Base-by-base conservation (phyloP, 2,797 vertebrate genomes). In the Centropyge bicolor region DNA sequence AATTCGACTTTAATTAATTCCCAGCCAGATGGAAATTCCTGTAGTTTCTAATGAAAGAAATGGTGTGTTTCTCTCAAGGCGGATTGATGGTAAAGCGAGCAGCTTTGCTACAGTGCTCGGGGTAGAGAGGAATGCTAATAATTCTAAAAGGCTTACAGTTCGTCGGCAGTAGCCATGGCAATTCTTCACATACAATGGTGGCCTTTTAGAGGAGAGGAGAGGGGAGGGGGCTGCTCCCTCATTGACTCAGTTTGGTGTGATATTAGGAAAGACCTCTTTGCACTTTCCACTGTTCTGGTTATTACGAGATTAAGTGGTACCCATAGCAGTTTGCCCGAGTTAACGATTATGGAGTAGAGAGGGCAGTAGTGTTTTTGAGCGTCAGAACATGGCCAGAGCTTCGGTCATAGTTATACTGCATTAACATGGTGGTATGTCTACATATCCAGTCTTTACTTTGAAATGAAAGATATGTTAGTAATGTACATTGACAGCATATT, bases 1-100 rank as follows among this genome's bases (percentile, higher is more conserved):
- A 96, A 96, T 95, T 94, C 94, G 65, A 93, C 93, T 96, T 95
- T 96, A 96, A 96, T 96, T 94, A 95, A 95, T 94, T 94, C 91
- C 88, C 85, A 74, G 91, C 91, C 90, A 86, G 91, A 93, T 93
- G 86, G 90, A 93, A 94, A 95, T 94, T 94, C 92, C 89, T 91
- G 89, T 85, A 91, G 89, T 76, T 87, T 75, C 87, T 76, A 76
- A 89, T 93, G 90, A 91, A 93, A 92, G 89, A 91, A 88, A 84
- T 70, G 65, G 86, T 91, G 87, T 86, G 86, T 93, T 91, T 89
- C 86, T 89, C 78, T 87, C 71, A 43, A 84, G 84, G 83, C 76
- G 82, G 91, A 91, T 91, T 91, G 90, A 91, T 78, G 83, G 87
- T 86, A 83, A 92, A 92, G 88, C 70, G 84, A 90, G 88, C 81